Base-by-base conservation (phyloP, 2,113 vertebrate species). In the Porphyrio hochstetteri region DNA sequence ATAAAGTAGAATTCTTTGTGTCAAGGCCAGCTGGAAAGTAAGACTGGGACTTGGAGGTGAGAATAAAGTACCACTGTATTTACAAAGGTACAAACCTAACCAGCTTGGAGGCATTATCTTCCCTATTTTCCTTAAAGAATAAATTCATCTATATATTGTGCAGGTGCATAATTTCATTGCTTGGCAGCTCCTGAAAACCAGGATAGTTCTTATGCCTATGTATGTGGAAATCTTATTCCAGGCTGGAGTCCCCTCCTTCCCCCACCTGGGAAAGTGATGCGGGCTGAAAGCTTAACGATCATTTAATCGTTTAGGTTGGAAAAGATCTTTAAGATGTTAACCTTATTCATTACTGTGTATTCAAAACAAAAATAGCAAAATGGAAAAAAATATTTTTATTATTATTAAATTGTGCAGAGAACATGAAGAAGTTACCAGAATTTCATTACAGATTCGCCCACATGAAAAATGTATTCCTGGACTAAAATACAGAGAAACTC, bases 1-100 rank as follows among this genome's bases (percentile, higher is more conserved):
- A 88, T 75, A 79, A 95, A 96, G 78, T 57, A 60, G 75, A 85
- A 90, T 65, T 91, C 72, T 60, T 61, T 86, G 55, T 85, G 75
- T 46, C 50, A 48, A 28, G 4, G 33, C 89, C 91, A 93, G 80
- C 82, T 95, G 82, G 72, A 80, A 95, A 63, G 18, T 20, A 60
- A 82, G 33, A 48, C 36, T 60, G 25, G 69, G 79, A 77, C 40
- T 44, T 74, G 63, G 50, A 94, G 24, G 29, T 83, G 33, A 82
- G 53, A 83, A 93, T 11, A 4, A 91, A 88, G 60, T 44, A 90
- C n/a, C 23, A 11, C 24, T 65, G 48, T 44, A n/a, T 80, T 63
- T 94, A 76, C 46, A 85, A 69, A 93, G 25, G 14, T 57, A 88
- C 52, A 92, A 82, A 84, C 23, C 36, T 15, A 92, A 88, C 14